phyloP scores from a whole-genome alignment of 1,140 invertebrate genomes.

The Diorhabda elongata region DNA sequence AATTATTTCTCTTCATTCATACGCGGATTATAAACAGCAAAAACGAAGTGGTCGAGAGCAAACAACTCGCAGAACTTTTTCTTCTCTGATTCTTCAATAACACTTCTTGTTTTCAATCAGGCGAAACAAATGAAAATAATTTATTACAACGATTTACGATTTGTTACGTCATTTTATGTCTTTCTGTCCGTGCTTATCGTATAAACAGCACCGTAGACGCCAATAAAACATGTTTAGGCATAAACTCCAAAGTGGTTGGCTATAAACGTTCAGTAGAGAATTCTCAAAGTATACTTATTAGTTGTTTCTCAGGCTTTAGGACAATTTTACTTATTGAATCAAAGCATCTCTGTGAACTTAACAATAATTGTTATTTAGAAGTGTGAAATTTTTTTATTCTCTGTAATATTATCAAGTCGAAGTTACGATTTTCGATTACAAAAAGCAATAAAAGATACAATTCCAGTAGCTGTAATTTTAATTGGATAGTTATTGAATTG shows the following conservation, averaged over 20 bases:
- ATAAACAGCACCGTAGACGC: constrained; percentile 28
- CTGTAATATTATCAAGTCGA: neutral
- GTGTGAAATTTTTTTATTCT: neutral
- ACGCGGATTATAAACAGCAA: neutral
- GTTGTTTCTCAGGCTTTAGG: constrained; percentile 16
- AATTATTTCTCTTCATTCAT: no score
- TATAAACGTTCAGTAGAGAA: constrained; percentile 18
- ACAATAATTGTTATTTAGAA: constrained; percentile 12
- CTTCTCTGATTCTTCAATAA: constrained; percentile 6
- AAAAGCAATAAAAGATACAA: neutral
- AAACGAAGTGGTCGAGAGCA: neutral
- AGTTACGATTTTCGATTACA: neutral
- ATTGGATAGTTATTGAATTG: neutral
- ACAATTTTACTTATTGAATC: constrained; percentile 20
- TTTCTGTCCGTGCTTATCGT: constrained; percentile 33
- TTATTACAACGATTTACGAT: constrained; percentile 34
- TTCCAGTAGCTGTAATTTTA: neutral
- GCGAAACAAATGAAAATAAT: constrained; percentile 36
- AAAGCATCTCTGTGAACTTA: neutral
- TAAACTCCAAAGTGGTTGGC: constrained; percentile 14
- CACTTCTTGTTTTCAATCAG: constrained; percentile 33
- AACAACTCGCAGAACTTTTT: neutral
- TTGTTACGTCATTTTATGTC: constrained; percentile 34
- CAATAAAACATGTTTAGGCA: constrained; percentile 21
- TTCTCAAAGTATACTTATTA: constrained; percentile 19